These are phyloP conservation scores for Drosophila elegans DNA, from an alignment of 1,140 invertebrate species.

Conservation along the genomic window DNA sequence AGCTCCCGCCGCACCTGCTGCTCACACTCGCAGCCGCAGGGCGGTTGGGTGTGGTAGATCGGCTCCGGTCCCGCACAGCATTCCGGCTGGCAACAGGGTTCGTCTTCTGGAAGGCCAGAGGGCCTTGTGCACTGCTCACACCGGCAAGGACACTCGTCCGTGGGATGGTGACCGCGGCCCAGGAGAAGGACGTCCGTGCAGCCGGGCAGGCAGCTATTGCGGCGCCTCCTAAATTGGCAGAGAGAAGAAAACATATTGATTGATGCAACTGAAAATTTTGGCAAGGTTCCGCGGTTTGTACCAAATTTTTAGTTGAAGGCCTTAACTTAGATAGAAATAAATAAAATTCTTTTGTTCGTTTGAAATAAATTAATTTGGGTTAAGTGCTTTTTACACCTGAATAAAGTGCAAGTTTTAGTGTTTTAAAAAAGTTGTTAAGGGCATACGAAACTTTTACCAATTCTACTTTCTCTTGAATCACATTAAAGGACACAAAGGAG, in stretches of 20 bases:
- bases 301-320: too few species aligned
- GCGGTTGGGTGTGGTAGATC: slow-evolving; percentile 24
- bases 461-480: too few species aligned
- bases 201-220: slow-evolving; percentile 12
- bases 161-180: slow-evolving; percentile 30
- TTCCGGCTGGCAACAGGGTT: slow-evolving; percentile 10
- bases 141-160: slow-evolving; percentile 36
- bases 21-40: slow-evolving; percentile 42
- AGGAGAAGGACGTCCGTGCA: slow-evolving; percentile 73
- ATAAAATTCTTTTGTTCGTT: too few species aligned
- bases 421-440: too few species aligned
- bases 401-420: too few species aligned
- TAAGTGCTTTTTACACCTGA: too few species aligned
- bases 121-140: slow-evolving; percentile 42
- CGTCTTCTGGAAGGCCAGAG: not conserved
- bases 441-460: too few species aligned
- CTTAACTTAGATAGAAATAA: too few species aligned
- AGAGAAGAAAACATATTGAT: not conserved
- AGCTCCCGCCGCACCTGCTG: slow-evolving; percentile 31
- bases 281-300: too few species aligned
- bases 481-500: too few species aligned
- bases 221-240: not conserved
- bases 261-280: too few species aligned
- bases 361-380: too few species aligned
- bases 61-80: slow-evolving; percentile 1